These are phyloP conservation scores for Fulica atra DNA, from an alignment of 2,113 vertebrate genomes.

Conservation along the genomic window DNA sequence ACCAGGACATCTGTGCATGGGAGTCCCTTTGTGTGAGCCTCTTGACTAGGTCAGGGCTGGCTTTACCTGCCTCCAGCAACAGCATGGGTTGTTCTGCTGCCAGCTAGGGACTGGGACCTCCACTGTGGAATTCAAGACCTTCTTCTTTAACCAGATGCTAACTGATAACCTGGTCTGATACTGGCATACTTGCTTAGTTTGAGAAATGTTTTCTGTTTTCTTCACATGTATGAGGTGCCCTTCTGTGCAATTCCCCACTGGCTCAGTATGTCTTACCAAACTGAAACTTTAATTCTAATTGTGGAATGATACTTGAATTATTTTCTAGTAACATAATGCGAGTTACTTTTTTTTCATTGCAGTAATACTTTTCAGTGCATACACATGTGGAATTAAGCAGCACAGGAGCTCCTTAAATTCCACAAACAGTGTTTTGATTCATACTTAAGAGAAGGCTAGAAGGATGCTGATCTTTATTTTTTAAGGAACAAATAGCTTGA, in stretches of 20 bases:
- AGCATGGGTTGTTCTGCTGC: neutral
- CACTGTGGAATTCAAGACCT: neutral
- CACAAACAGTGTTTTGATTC: neutral
- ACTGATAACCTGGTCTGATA: neutral
- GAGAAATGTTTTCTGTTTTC: neutral
- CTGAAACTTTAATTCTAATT: neutral
- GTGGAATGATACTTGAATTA: neutral
- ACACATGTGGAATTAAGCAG: neutral
- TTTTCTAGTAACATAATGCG: neutral
- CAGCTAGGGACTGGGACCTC: accelerated
- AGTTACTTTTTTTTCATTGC: neutral
- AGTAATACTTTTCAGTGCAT: neutral
- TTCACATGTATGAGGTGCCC: neutral
- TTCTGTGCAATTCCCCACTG: neutral
- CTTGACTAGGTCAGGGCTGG: accelerated
- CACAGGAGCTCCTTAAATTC: neutral
- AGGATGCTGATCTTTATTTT: neutral
- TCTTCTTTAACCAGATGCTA: neutral
- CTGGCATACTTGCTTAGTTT: neutral
- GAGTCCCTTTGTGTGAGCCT: neutral
- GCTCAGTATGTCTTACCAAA: neutral
- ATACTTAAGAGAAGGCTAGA: neutral
- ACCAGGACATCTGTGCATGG: accelerated
- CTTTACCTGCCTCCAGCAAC: neutral
- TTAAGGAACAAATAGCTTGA: neutral